These are phyloP conservation scores for Hippocampus zosterae DNA, from an alignment of 2,113 vertebrate genomes.

Conservation along the genomic window DNA sequence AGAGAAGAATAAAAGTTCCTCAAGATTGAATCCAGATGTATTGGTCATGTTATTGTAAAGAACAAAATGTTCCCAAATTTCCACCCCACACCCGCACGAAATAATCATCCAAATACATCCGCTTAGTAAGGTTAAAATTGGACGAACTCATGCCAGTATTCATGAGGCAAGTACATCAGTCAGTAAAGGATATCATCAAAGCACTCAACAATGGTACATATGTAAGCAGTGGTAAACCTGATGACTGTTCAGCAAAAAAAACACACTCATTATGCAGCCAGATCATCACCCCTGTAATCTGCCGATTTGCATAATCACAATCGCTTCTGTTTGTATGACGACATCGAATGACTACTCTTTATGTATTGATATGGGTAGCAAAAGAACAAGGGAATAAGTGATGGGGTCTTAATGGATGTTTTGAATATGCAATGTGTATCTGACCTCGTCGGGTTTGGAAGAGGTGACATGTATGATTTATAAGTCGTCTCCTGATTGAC, in stretches of 20 bases:
- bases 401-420: slow-evolving; percentile 58
- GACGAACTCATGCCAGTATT: slow-evolving; percentile 36
- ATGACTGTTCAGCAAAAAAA: slow-evolving; percentile 58
- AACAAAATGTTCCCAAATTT: slow-evolving; percentile 7
- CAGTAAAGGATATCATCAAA: slow-evolving; percentile 55
- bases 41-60: background rate
- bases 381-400: slow-evolving; percentile 20
- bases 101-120: slow-evolving; percentile 13
- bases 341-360: slow-evolving; percentile 40
- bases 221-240: slow-evolving; percentile 58
- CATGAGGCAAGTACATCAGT: slow-evolving; percentile 46
- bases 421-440: slow-evolving; percentile 68
- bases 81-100: slow-evolving; percentile 19
- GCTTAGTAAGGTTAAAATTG: slow-evolving; percentile 36
- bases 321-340: slow-evolving; percentile 61
- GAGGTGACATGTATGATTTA: slow-evolving; percentile 68
- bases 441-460: slow-evolving; percentile 55
- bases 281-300: slow-evolving; percentile 40
- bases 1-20: slow-evolving; percentile 6
- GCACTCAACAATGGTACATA: slow-evolving; percentile 57
- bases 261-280: slow-evolving; percentile 66
- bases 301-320: slow-evolving; percentile 64
- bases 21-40: slow-evolving; percentile 21
- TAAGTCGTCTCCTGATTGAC: slow-evolving; percentile 65
- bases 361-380: slow-evolving; percentile 45